Percentiles rank a stretch among this genome's conserved stretches.
These are phyloP conservation scores for Channa argus DNA, from an alignment of 2,113 vertebrate species.

Conservation along the genomic window DNA sequence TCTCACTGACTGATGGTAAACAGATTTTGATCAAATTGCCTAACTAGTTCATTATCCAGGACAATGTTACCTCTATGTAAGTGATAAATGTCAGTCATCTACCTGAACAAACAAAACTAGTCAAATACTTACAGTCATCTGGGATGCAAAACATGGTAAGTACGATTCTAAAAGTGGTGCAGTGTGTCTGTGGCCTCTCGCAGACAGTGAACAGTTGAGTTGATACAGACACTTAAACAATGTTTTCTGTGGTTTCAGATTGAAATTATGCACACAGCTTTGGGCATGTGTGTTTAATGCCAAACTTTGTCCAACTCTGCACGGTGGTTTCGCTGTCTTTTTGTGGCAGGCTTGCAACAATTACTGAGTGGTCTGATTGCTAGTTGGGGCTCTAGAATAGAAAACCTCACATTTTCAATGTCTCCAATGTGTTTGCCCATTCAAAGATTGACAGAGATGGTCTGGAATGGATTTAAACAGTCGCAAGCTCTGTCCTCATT, in stretches of 20 bases:
- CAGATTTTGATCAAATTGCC: too few relatives aligned
- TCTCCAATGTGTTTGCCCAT: not conserved
- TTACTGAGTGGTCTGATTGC: constrained; percentile 41
- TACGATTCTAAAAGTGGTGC: not conserved
- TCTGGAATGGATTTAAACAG: constrained; percentile 34
- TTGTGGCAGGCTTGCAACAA: constrained; percentile 46
- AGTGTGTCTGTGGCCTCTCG: constrained; percentile 3
- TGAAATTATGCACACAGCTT: constrained; percentile 18
- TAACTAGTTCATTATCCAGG: not conserved
- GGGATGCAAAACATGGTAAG: constrained; percentile 25
- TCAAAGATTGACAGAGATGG: constrained; percentile 5
- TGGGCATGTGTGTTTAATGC: constrained; percentile 30
- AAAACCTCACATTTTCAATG: constrained; percentile 41
- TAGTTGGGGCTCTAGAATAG: constrained; percentile 19
- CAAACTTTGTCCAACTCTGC: constrained; percentile 21
- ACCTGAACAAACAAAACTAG: not conserved
- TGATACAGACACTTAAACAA: constrained; percentile 19
- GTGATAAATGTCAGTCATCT: not conserved
- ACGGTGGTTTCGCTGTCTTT: constrained; percentile 50
- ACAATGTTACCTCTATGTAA: not conserved
- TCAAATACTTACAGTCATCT: constrained; percentile 2
- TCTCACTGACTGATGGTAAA: too few relatives aligned
- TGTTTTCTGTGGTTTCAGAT: constrained; percentile 23
- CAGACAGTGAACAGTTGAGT: not conserved
- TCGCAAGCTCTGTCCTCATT: not conserved